Evolutionary conservation across 2,888 invertebrate genomes (phyloP).

Genomic region (Cosmorhoe ocellata): DNA sequence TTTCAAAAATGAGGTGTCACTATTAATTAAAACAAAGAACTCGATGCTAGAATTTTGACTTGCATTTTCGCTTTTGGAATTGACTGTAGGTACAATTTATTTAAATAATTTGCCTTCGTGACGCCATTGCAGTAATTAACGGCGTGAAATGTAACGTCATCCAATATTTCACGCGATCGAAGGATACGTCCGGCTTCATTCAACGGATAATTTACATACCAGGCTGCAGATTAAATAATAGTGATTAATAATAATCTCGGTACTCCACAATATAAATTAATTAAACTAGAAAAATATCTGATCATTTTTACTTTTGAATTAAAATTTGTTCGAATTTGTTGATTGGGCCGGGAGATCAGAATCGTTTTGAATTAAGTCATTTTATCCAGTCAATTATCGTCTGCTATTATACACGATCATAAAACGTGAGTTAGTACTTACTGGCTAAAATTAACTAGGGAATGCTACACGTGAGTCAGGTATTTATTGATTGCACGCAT

Average conservation of each 20-base stretch:
- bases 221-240: slow-evolving; percentile 1
- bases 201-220: slow-evolving; percentile 15
- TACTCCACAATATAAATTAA: too few species aligned
- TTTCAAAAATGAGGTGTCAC: background rate
- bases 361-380: too few species aligned
- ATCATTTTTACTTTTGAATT: too few species aligned
- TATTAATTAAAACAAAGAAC: background rate
- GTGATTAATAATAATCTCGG: background rate
- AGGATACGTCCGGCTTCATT: slow-evolving; percentile 28
- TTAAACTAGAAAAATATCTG: too few species aligned
- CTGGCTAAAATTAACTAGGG: slow-evolving; percentile 7
- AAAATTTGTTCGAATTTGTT: too few species aligned
- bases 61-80: slow-evolving; percentile 2
- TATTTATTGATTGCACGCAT: slow-evolving; percentile 10
- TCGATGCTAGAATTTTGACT: background rate
- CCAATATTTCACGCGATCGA: slow-evolving; percentile 34
- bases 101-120: slow-evolving; percentile 34
- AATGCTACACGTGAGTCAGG: slow-evolving; percentile 3
- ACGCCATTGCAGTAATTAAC: slow-evolving; percentile 36
- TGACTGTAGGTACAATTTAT: slow-evolving; percentile 26
- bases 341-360: too few species aligned
- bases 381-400: too few species aligned
- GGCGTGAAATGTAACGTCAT: slow-evolving; percentile 33
- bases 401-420: too few species aligned
- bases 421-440: slow-evolving; percentile 3